Base-by-base conservation (phyloP, 2,797 vertebrate genomes). In the Enteromius afrohamiltoni region DNA sequence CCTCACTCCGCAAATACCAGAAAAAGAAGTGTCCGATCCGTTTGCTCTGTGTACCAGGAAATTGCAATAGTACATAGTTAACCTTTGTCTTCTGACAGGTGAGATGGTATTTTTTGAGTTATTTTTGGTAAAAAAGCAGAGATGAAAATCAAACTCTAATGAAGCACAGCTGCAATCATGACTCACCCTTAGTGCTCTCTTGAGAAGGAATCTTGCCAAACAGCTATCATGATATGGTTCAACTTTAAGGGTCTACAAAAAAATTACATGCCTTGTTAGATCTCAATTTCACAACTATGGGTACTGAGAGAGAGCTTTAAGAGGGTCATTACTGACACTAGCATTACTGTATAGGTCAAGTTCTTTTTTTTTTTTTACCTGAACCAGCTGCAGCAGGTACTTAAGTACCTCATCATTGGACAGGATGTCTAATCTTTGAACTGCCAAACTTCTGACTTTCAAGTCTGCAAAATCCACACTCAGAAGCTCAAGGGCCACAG, bases 11-110 rank as follows among this genome's bases (percentile, higher is more conserved):
- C n/a, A 95, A 80, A 26, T 94, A 96, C 95, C 95, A 96, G 90
- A 95, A 96, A 89, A 96, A 95, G 91, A 93, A 96, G 86, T 96
- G 95, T 31, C 95, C 95, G 0, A 96, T 92, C 83, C 93, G 91
- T 89, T 94, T 95, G 91, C 95, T 96, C 95, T 96, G 91, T 70
- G 69, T 71, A 17, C 40, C 82, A 85, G 26, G 82, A 79, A 49
- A 81, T 65, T 11, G 31, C 16, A 21, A 21, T 23, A 82, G 31
- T 2, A 29, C 11, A 47, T 62, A 58, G 67, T 80, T 31, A 71
- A 37, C 4, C 17, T 34, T 51, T 67, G 34, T 62, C 26, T 74
- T 16, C 21, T 82, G 70, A 47, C 67, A 31, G 34, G 6, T 71
- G 65, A 31, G 13, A 80, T 31, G 19, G n/a, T 74, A 29, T 40